Conservation (phyloP, 2,113 vertebrate species). For the Serilophus lunatus region DNA sequence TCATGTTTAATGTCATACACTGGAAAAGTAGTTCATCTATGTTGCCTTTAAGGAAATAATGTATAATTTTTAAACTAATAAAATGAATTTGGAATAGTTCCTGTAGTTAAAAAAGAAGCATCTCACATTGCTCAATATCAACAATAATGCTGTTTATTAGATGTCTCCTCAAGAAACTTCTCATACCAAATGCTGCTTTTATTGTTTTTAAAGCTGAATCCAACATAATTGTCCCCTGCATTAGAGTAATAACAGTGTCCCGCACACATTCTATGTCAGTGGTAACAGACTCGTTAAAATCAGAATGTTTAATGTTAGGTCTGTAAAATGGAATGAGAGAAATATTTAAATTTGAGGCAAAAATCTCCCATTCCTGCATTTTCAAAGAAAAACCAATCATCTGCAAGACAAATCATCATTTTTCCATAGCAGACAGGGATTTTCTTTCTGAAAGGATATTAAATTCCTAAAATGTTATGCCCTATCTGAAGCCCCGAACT, state of each 20-base stretch:
- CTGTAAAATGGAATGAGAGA: not conserved
- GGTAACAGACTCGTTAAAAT: not conserved
- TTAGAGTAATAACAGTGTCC: not conserved
- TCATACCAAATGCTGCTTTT: not conserved
- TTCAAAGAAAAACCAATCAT: not conserved
- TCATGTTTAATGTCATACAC: not conserved
- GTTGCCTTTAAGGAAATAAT: not conserved
- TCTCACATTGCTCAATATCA: not conserved
- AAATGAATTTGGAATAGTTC: not conserved
- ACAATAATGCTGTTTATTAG: not conserved
- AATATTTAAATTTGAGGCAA: not conserved
- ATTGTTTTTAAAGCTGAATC: not conserved
- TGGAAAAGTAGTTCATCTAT: not conserved
- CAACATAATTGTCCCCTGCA: not conserved
- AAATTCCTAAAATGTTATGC: not conserved
- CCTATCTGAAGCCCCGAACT: not conserved
- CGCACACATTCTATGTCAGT: not conserved
- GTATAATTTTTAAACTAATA: not conserved
- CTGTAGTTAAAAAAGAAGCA: not conserved
- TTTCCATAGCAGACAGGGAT: not conserved
- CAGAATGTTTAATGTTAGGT: not conserved
- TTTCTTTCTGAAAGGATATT: constrained; percentile 21
- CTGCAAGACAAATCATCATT: constrained; percentile 2
- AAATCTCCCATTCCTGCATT: not conserved
- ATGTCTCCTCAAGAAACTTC: not conserved